Percentiles rank a stretch among this genome's conserved stretches.
phyloP scores from a whole-genome alignment of 2,797 vertebrate genomes.

The Phalloptychus januarius region DNA sequence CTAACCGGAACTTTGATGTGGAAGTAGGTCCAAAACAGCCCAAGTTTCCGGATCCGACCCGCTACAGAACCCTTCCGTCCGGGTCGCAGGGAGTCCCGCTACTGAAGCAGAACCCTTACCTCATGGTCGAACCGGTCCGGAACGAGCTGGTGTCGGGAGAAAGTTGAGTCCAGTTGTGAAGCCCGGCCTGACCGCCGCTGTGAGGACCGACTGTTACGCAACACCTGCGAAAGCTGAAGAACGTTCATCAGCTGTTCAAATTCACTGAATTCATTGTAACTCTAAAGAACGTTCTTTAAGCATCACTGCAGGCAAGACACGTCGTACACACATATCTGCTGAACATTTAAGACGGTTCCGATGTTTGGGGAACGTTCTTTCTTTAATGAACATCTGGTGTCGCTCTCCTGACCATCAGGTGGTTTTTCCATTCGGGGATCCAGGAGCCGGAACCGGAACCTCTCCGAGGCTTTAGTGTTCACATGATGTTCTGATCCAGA shows the following conservation, averaged over 20 bases:
- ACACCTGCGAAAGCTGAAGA: background rate
- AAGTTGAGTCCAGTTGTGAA: slow-evolving; percentile 42
- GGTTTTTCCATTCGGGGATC: background rate
- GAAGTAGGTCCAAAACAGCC: background rate
- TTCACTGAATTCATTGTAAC: background rate
- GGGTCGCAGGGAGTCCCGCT: background rate
- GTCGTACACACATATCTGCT: background rate
- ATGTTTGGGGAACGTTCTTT: background rate
- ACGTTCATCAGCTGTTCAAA: background rate
- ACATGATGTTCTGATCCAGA: background rate
- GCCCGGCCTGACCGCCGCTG: slow-evolving; percentile 1
- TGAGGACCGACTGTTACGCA: background rate
- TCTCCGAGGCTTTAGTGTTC: background rate
- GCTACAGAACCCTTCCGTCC: background rate
- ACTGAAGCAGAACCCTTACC: background rate
- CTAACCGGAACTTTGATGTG: slow-evolving; percentile 54
- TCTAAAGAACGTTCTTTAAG: background rate
- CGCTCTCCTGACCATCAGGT: background rate
- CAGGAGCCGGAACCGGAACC: background rate
- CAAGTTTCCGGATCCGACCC: background rate
- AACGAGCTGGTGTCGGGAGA: background rate
- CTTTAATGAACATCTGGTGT: background rate
- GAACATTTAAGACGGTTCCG: background rate
- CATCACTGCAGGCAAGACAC: background rate
- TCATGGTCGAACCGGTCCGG: background rate